These are phyloP conservation scores for Eutolmus rufibarbis DNA, from an alignment of 2,888 invertebrate species.

Conservation along the genomic window DNA sequence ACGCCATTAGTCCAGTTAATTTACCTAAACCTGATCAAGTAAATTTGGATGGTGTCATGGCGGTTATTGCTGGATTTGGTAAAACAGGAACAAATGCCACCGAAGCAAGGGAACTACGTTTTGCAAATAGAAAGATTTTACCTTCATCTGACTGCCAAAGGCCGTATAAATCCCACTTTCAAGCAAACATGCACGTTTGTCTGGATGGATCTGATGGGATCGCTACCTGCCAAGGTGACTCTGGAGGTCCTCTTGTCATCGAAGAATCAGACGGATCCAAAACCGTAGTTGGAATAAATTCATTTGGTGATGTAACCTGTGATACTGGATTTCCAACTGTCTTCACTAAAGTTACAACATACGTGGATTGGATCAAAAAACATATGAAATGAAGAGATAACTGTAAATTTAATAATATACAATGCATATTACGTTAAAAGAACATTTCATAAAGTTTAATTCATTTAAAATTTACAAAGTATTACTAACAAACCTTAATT, in stretches of 20 bases:
- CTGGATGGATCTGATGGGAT: slow-evolving; percentile 56
- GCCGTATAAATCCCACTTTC: background rate
- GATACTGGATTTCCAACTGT: slow-evolving; percentile 2
- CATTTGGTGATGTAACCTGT: background rate
- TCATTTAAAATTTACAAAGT: too few species aligned
- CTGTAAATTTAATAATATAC: background rate
- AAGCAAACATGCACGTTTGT: slow-evolving; percentile 55
- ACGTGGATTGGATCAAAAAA: background rate
- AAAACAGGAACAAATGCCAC: background rate
- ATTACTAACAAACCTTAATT: too few species aligned
- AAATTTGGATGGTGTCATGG: background rate
- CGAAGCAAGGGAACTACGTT: background rate
- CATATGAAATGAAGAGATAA: background rate
- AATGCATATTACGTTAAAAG: too few species aligned
- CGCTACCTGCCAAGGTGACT: slow-evolving; percentile 58
- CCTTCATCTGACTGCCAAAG: background rate
- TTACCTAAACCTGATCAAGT: background rate
- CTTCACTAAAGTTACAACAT: background rate
- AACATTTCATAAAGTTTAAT: too few species aligned
- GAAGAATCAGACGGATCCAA: slow-evolving; percentile 27
- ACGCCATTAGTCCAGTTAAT: background rate
- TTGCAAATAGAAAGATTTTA: background rate
- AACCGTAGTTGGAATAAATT: background rate
- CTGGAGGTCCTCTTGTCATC: slow-evolving; percentile 56
- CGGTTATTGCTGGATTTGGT: background rate